Conservation (phyloP, 2,888 invertebrate species). For the Gonocerus acuteangulatus region DNA sequence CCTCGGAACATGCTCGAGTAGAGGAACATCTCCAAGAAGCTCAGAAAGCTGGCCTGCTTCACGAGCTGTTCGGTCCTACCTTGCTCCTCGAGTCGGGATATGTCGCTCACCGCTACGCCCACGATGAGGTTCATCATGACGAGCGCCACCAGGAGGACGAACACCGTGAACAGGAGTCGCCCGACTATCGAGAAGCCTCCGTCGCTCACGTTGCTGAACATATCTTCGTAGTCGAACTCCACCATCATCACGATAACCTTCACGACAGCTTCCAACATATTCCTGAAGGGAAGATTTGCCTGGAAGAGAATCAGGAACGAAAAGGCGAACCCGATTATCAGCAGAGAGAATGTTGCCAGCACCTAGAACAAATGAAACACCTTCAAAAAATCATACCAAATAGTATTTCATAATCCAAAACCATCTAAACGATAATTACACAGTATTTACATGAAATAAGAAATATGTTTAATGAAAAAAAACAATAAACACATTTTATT, state of each 20-base stretch:
- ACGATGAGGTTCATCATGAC: constrained; percentile 55
- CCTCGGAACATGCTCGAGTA: constrained; percentile 39
- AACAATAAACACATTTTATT: too few relatives aligned
- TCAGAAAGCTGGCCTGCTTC: constrained; percentile 52
- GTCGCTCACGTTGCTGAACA: constrained; percentile 44
- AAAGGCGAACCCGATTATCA: constrained; percentile 51
- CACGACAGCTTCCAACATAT: constrained; percentile 47
- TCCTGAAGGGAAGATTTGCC: constrained; percentile 48
- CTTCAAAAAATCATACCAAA: background rate
- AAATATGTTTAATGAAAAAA: too few relatives aligned
- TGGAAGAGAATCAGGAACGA: constrained; percentile 53
- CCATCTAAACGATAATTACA: too few relatives aligned
- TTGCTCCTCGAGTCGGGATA: constrained; percentile 50
- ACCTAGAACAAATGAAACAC: constrained; percentile 44
- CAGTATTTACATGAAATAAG: too few relatives aligned
- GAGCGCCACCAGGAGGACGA: constrained; percentile 51
- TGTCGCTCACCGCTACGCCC: constrained; percentile 55
- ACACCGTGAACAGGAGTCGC: constrained; percentile 49
- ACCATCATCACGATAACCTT: constrained; percentile 55
- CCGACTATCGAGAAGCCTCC: constrained; percentile 46
- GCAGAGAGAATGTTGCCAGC: constrained; percentile 45
- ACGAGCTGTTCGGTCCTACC: constrained; percentile 50
- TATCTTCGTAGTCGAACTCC: constrained; percentile 50
- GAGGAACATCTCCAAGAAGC: constrained; percentile 49
- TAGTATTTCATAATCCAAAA: too few relatives aligned